These are phyloP conservation scores for Mus spicilegus DNA, from an alignment of 2,113 vertebrate genomes.

Conservation along the genomic window DNA sequence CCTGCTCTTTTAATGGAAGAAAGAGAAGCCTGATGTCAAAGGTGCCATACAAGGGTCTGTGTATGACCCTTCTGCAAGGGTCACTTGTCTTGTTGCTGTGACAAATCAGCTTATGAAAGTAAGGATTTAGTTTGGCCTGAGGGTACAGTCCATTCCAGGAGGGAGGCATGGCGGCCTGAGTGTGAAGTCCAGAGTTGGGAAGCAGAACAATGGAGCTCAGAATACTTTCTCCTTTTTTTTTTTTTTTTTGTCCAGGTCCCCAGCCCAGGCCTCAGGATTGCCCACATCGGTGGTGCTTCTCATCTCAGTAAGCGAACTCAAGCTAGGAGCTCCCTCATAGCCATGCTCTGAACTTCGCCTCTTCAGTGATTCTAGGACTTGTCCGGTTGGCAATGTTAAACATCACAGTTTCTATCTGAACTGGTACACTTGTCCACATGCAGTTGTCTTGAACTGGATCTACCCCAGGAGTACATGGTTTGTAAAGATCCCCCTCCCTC, in stretches of 20 bases:
- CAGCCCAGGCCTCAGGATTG: too few species aligned
- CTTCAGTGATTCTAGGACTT: neutral
- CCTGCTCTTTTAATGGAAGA: neutral
- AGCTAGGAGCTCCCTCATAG: neutral
- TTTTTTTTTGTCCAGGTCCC: neutral
- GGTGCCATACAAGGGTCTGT: too few species aligned
- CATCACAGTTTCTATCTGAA: neutral
- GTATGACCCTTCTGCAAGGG: neutral
- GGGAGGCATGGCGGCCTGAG: neutral
- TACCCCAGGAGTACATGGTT: neutral
- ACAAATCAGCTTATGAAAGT: too few species aligned
- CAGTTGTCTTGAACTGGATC: neutral
- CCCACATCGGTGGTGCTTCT: neutral
- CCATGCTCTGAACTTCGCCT: too few species aligned
- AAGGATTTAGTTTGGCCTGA: neutral
- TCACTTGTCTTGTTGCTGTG: neutral
- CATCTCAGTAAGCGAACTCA: neutral
- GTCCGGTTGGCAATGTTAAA: neutral
- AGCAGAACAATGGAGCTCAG: neutral
- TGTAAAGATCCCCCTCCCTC: neutral
- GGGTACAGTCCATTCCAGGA: too few species aligned
- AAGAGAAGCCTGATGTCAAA: rapidly evolving
- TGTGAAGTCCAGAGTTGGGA: neutral
- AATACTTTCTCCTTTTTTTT: neutral
- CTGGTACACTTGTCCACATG: neutral